Evolutionary conservation across 1,140 invertebrate genomes (phyloP).

Genomic region (Agrilus planipennis): DNA sequence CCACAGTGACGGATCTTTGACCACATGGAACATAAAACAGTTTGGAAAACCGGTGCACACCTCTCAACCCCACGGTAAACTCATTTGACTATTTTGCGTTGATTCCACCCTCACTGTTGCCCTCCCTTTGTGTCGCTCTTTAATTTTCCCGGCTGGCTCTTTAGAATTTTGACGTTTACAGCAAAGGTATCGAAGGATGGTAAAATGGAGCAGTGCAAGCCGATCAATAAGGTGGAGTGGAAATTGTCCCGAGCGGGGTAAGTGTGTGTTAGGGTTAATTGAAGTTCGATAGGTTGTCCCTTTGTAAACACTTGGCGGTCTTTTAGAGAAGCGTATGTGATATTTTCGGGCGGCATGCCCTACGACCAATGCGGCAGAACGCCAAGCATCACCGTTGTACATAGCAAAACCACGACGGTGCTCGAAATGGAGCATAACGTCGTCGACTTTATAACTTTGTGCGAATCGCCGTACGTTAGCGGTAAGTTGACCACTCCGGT

Average conservation of each 20-base stretch:
- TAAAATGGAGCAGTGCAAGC: constrained; percentile 76
- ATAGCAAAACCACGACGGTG: constrained; percentile 89
- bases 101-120: too few species aligned
- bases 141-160: too few species aligned
- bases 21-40: constrained; percentile 77
- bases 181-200: constrained; percentile 82
- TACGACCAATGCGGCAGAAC: constrained; percentile 79
- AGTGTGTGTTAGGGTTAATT: too few species aligned
- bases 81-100: not conserved
- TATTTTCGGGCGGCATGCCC: constrained; percentile 92
- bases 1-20: constrained; percentile 88
- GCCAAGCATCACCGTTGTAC: constrained; percentile 91
- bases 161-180: too few species aligned
- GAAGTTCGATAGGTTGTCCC: too few species aligned
- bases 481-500: too few species aligned
- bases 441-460: constrained; percentile 91
- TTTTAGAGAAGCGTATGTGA: constrained; percentile 71
- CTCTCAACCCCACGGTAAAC: constrained; percentile 81
- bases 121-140: too few species aligned
- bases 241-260: constrained; percentile 81
- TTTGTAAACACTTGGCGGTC: constrained; percentile 1
- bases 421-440: constrained; percentile 99
- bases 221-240: constrained; percentile 92
- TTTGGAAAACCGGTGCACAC: constrained; percentile 65
- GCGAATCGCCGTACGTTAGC: constrained; percentile 84